Conservation (phyloP, 2,797 vertebrate genomes). For the Strix occidentalis region DNA sequence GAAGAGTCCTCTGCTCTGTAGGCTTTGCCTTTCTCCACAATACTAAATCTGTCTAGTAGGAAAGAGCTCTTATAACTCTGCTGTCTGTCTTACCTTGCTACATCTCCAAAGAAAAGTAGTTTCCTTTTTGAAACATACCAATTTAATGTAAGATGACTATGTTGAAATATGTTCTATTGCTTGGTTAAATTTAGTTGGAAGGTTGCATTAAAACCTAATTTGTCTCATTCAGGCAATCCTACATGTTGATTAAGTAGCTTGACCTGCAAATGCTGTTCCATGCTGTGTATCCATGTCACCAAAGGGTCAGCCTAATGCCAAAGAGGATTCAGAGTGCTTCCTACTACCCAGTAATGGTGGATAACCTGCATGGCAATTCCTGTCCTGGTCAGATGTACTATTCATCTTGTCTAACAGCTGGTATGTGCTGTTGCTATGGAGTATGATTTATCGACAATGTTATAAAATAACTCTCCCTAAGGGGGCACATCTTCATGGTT, state of each 20-base stretch:
- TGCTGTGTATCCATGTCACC: rapidly evolving
- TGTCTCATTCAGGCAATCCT: not conserved
- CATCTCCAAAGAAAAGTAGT: not conserved
- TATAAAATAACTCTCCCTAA: not conserved
- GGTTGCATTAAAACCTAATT: not conserved
- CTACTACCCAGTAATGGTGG: not conserved
- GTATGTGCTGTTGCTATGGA: not conserved
- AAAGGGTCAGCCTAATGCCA: not conserved
- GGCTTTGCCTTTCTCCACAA: not conserved
- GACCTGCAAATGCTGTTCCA: not conserved
- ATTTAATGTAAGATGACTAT: not conserved
- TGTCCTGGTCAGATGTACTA: not conserved
- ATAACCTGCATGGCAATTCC: not conserved
- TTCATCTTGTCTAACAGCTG: not conserved
- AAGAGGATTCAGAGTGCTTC: not conserved
- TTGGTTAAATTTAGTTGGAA: not conserved
- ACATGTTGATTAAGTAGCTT: not conserved
- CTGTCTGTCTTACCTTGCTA: not conserved
- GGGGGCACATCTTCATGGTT: not conserved
- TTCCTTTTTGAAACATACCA: not conserved
- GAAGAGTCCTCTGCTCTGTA: not conserved
- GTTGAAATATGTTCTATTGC: not conserved
- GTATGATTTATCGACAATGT: not conserved
- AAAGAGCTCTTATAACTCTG: not conserved
- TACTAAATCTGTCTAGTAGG: not conserved